Percentiles rank a stretch among this genome's conserved stretches.
These are phyloP conservation scores for Petromus typicus DNA, from an alignment of 2,113 vertebrate species.

Conservation along the genomic window DNA sequence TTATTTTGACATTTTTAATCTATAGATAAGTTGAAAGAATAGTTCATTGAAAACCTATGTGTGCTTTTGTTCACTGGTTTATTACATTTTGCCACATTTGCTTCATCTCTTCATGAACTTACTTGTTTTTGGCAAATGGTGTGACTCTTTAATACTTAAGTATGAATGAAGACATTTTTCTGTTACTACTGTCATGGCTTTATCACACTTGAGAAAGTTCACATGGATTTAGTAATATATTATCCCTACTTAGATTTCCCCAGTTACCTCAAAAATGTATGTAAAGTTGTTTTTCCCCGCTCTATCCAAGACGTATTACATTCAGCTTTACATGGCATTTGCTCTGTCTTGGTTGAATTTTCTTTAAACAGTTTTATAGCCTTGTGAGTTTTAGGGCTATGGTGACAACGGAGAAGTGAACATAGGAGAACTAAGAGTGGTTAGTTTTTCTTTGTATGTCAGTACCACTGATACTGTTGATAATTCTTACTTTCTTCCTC, in stretches of 20 bases:
- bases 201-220: conserved; percentile 20
- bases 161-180: not conserved
- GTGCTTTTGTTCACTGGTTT: not conserved
- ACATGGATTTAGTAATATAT: not conserved
- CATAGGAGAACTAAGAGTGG: not conserved
- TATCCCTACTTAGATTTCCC: not conserved
- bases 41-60: not conserved
- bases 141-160: not conserved
- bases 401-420: not conserved
- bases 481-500: conserved; percentile 7
- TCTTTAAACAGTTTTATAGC: conserved; percentile 11
- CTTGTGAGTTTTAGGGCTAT: not conserved
- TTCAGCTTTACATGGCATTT: not conserved
- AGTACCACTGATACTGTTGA: not conserved
- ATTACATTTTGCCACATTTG: conserved; percentile 34
- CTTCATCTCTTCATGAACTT: not conserved
- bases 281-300: not conserved
- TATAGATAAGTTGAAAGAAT: conserved; percentile 25
- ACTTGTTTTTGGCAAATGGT: not conserved
- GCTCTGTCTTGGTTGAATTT: not conserved
- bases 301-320: not conserved
- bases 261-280: conserved; percentile 46
- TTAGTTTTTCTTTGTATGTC: not conserved
- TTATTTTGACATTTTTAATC: conserved; percentile 50
- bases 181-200: not conserved